Conservation (phyloP, 2,888 invertebrate genomes). For the Chymomyza caudatula region DNA sequence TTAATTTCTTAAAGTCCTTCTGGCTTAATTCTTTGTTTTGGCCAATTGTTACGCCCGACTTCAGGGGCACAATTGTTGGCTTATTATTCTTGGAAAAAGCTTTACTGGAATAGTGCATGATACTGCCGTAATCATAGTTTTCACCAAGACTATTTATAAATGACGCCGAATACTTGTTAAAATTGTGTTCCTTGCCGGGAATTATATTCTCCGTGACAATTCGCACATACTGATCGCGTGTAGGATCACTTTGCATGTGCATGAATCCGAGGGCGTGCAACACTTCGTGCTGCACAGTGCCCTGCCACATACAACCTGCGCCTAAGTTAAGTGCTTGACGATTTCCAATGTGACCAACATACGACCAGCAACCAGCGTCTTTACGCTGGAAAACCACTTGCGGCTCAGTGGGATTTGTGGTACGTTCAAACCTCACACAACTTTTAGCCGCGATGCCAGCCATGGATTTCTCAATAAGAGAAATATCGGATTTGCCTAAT, state of each 20-base stretch:
- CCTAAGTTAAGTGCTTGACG: conserved; percentile 53
- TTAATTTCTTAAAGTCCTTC: conserved; percentile 43
- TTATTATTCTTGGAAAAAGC: conserved; percentile 85
- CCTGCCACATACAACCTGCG: conserved; percentile 60
- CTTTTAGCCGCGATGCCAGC: background rate
- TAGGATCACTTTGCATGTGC: conserved; percentile 86
- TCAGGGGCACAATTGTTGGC: conserved; percentile 82
- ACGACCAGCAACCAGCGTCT: conserved; percentile 85
- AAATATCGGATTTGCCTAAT: background rate
- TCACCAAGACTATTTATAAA: conserved; percentile 82
- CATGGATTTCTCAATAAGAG: background rate
- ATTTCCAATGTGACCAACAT: conserved; percentile 82
- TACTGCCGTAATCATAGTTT: conserved; percentile 85
- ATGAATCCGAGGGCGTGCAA: conserved; percentile 87
- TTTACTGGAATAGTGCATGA: conserved; percentile 87
- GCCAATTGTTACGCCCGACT: conserved; percentile 39
- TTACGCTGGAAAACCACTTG: background rate
- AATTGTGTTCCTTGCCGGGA: conserved; percentile 83
- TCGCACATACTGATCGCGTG: conserved; percentile 83
- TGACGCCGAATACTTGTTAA: conserved; percentile 81
- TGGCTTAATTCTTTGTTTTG: conserved; percentile 36
- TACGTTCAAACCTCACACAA: background rate
- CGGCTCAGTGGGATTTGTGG: background rate
- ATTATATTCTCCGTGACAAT: conserved; percentile 77
- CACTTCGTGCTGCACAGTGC: conserved; percentile 85